Evolutionary conservation across 2,113 vertebrate genomes (phyloP), one percentile per base, ranked within the genome.

Genomic region (Oncorhynchus gorbuscha): DNA sequence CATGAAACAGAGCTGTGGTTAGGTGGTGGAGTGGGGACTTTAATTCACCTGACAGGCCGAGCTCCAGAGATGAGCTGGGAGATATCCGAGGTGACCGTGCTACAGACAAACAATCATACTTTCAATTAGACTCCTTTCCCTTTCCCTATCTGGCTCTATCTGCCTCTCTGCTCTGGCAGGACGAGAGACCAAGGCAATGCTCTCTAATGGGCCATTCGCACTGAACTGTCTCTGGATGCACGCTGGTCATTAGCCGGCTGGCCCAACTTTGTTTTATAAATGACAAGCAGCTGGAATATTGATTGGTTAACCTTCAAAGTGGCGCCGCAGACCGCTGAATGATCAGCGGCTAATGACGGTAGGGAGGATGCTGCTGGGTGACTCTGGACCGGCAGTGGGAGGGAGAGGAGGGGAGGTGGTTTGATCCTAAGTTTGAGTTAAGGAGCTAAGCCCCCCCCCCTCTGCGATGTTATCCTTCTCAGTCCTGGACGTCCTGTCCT

Each of bases 301-400:
- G 87, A 87, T 91, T 85, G 86, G 85, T 77, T 89, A 88, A 86
- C 83, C 64, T 88, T 89, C 75, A 83, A 81, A 84, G 84, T 22
- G 61, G 77, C 67, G 61, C 70, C 79, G 82, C 77, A 77, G 83
- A 80, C 32, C 3, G 61, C 68, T 26, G 69, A 84, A 73, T 84
- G 79, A 84, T 89, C 72, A 76, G 76, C 32, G 35, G 73, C 76
- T 79, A 83, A 81, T 72, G 78, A 79, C 89, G 73, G 73, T 84
- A 73, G 71, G 66, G 78, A 85, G 79, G 49, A 66, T 76, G 35
- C 69, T 79, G 32, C 79, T 49, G 35, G 35, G 71, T 76, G 62
- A 73, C 70, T 71, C 59, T 74, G 48, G 22, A 16, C 62, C 18
- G 55, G 45, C 26, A 24, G 65, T 11, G 75, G 48, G 58, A 61